Base-by-base conservation (phyloP, 1,140 invertebrate genomes). In the Hypsibius dujardini region DNA sequence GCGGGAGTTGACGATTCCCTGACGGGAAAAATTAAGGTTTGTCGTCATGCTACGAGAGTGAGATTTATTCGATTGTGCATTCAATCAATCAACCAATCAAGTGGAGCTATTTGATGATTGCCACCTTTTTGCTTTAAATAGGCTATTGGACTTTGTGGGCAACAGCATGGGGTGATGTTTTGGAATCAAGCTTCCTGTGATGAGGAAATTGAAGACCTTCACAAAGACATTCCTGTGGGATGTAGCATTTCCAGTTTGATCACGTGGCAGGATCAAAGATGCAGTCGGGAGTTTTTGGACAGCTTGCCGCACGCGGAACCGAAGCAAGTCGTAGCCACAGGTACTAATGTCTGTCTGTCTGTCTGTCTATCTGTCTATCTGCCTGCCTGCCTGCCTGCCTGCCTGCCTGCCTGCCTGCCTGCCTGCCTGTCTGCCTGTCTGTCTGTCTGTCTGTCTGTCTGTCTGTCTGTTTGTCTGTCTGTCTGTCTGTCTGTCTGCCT, bases 91-190 rank as follows among this genome's bases (percentile, higher is more conserved):
- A 28, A 28, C 28, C 28, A 28, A 28, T 28, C 28, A 28, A 28
- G 28, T 28, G 28, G 28, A 28, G 28, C 28, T 28, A 28, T 28
- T 28, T 28, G 28, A 28, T 28, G 28, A 28, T 28, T 28, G 28
- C 28, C 28, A 28, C 28, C 28, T 28, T 28, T 28, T 28, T 28
- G 28, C 28, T 28, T 28, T 28, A 28, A 28, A 28, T 28, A 67
- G 62, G 62, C 62, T 73, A 87, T 89, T 74, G 87, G 88, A 46
- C 83, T 90, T 59, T 90, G 87, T 76, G 88, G 88, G 1, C 88
- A 91, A 80, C 92, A 92, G 90, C 90, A 93, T 77, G 90, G 90
- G 7, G 85, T 91, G 2, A 83, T 91, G 72, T 79, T 92, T 46
- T 93, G 90, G 90, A 86, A 85, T 75, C 79, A 81, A 2, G 70